Base-by-base conservation (phyloP, 30 jellyfish, hydroid and myxozoan species). In the Aurelia aurita region DNA sequence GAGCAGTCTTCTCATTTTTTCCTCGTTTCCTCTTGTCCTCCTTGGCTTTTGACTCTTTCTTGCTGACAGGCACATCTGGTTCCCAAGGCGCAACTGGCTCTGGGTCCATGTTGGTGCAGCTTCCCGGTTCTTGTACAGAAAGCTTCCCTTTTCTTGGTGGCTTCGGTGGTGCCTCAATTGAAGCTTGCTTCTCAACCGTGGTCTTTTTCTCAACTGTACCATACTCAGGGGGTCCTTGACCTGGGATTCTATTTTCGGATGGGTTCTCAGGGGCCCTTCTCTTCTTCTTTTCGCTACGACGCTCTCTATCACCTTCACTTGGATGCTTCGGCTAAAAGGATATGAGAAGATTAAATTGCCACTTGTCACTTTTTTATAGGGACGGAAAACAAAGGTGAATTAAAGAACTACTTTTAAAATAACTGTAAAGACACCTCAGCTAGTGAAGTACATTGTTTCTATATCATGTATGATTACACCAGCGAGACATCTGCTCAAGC, bases 131-230 rank as follows among this genome's bases (percentile, higher is more conserved):
- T 39, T 60, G 70, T 14, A 61, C 71, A 23, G 79, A 61, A 32
- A 39, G 53, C 27, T 77, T 77, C 58, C 72, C 79, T 58, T 68
- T 76, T n/a, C 88, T 69, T 16, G 96, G 78, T 2, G 88, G 86
- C 76, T 87, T 72, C 20, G 96, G 83, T 22, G 96, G 87, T 16
- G 90, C 66, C 72, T 74, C 74, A 1, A 15, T 39, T 15, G 51
- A 39, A 6, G 13, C 51, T 39, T 46, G 63, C 23, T 79, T 51
- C 68, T 82, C 90, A 0, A 39, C 7, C 15, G 12, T 4, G 2
- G 0, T 4, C 9, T 2, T 15, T 8, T 39, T 39, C 51, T 39
- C 51, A 8, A 4, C 9, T 39, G 51, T 39, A 9, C 51, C 51
- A 39, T 39, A 39, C 1, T 39, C 51, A 3, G 43, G 5, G 43